phyloP scores from a whole-genome alignment of 1,140 invertebrate species.

The Drosophila nannoptera region DNA sequence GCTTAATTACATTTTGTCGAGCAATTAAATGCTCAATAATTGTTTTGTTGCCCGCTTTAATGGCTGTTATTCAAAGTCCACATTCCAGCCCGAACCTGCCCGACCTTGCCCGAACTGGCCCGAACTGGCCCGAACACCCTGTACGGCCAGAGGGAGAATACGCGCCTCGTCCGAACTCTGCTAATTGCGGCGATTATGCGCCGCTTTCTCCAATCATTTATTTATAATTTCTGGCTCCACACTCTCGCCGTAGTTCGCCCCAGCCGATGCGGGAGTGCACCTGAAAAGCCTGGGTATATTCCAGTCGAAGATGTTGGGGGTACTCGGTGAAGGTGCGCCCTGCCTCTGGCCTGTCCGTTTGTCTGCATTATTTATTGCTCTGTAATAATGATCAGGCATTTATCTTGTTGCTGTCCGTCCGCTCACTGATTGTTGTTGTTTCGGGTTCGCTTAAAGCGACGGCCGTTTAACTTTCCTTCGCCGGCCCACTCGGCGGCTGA shows the following conservation, averaged over 20 bases:
- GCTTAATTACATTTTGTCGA: conserved; percentile 76
- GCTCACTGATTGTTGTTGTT: conserved; percentile 16
- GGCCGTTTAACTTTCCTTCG: conserved; percentile 33
- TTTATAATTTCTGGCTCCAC: too few relatives aligned
- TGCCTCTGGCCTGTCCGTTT: conserved; percentile 48
- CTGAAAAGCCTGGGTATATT: conserved; percentile 1
- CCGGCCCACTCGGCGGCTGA: conserved; percentile 46
- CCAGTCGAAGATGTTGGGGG: conserved; percentile 33
- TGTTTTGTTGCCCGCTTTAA: conserved; percentile 74
- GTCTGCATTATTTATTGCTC: conserved; percentile 70
- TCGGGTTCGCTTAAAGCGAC: conserved; percentile 18
- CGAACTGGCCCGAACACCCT: conserved; percentile 1
- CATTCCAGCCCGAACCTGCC: conserved; percentile 7
- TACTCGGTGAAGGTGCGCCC: conserved; percentile 51
- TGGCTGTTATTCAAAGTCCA: conserved; percentile 70
- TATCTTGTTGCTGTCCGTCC: conserved; percentile 51
- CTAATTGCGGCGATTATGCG: too few relatives aligned
- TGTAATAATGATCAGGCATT: conserved; percentile 76
- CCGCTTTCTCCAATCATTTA: too few relatives aligned
- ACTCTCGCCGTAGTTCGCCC: too few relatives aligned
- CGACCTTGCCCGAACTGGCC: too few relatives aligned
- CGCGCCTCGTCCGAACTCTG: too few relatives aligned
- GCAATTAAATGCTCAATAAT: conserved; percentile 77
- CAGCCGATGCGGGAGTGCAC: neutral
- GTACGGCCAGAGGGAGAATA: too few relatives aligned